Conservation (phyloP, 2,113 vertebrate genomes). For the Gobiocypris rarus region DNA sequence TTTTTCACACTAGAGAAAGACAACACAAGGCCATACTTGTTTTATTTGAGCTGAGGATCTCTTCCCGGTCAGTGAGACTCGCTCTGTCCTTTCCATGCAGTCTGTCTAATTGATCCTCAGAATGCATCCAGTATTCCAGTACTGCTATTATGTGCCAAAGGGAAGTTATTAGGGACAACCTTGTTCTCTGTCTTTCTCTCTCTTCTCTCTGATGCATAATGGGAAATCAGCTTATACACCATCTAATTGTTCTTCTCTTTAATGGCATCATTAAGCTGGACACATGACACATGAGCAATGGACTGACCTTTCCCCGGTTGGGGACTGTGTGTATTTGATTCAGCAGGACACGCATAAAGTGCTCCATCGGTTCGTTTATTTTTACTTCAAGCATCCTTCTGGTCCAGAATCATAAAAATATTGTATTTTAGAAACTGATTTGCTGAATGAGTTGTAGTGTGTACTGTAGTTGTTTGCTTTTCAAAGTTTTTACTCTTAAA, state of each 20-base stretch:
- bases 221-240: conserved; percentile 43
- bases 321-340: not conserved
- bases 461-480: not conserved
- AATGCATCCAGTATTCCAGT: conserved; percentile 16
- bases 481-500: not conserved
- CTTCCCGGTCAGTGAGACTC: not conserved
- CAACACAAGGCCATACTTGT: not conserved
- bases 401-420: not conserved
- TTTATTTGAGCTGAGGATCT: not conserved
- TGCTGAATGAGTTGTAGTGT: not conserved
- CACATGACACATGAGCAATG: conserved; percentile 37
- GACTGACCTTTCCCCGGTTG: conserved; percentile 35
- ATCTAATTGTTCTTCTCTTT: conserved; percentile 51
- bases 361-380: conserved; percentile 7
- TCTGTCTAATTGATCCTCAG: conserved; percentile 6
- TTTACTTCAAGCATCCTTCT: not conserved
- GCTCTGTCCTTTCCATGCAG: not conserved
- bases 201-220: conserved; percentile 32
- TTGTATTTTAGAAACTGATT: not conserved
- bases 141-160: conserved; percentile 24
- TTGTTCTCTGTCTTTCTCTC: conserved; percentile 22
- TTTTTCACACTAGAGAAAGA: not conserved
- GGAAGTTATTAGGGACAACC: conserved; percentile 20
- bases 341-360: conserved; percentile 10
- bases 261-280: conserved; percentile 39